A percentile compares a stretch with the other conserved stretches of the same genome.
Conservation (phyloP, 2,113 vertebrate species). For the Tachysurus vachellii region DNA sequence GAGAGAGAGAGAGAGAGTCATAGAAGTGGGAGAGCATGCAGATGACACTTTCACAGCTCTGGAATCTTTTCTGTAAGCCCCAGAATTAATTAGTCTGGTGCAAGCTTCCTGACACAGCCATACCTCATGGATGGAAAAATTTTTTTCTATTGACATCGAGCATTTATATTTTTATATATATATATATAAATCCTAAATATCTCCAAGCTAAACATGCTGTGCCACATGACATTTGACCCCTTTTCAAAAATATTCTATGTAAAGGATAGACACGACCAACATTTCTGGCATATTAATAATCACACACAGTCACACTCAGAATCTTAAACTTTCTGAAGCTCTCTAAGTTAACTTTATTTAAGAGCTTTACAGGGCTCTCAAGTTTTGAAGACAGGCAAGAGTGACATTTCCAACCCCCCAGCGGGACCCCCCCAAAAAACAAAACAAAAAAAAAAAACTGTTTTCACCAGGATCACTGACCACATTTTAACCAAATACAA, state of each 20-base stretch:
- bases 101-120: conserved; percentile 42
- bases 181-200: conserved; percentile 44
- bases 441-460: too few relatives aligned
- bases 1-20: neutral
- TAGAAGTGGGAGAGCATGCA: conserved; percentile 1
- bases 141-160: conserved; percentile 30
- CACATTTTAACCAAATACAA: too few relatives aligned
- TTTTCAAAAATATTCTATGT: neutral
- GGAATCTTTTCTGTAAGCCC: conserved; percentile 36
- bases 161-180: conserved; percentile 40
- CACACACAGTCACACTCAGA: too few relatives aligned
- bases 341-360: neutral
- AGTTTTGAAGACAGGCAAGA: too few relatives aligned
- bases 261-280: neutral
- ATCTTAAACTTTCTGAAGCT: neutral
- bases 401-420: too few relatives aligned
- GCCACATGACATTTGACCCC: conserved; percentile 43
- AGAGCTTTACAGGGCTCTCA: too few relatives aligned
- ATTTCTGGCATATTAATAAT: neutral
- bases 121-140: conserved; percentile 5
- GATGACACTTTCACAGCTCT: conserved; percentile 35
- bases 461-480: too few relatives aligned
- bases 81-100: conserved; percentile 45
- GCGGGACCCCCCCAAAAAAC: too few relatives aligned
- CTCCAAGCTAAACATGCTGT: conserved; percentile 35